Percentiles rank a stretch among this genome's conserved stretches.
Conservation (phyloP, 2,888 invertebrate genomes). For the Drosophila seclusa region DNA sequence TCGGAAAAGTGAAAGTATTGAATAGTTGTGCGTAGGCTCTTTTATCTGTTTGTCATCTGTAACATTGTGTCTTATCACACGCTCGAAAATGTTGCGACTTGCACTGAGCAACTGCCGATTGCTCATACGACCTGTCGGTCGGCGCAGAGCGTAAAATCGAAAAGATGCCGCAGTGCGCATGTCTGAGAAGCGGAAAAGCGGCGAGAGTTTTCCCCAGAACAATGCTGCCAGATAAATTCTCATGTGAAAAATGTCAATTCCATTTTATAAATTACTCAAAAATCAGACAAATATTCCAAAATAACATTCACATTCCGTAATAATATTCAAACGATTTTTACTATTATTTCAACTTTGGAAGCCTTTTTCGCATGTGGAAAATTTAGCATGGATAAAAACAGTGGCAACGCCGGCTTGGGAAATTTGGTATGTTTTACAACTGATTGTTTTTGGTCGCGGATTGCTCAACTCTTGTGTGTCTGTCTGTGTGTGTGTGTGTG, state of each 20-base stretch:
- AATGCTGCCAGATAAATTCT: slow-evolving; percentile 65
- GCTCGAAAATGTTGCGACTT: slow-evolving; percentile 74
- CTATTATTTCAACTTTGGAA: not conserved
- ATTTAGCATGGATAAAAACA: slow-evolving; percentile 33
- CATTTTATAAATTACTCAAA: not conserved
- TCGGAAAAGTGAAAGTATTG: slow-evolving; percentile 60
- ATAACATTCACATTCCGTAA: not conserved
- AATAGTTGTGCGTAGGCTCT: slow-evolving; percentile 49
- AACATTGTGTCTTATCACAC: slow-evolving; percentile 67
- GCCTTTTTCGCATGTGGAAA: not conserved
- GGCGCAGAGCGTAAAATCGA: slow-evolving; percentile 29
- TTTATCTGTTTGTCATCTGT: slow-evolving; percentile 30
- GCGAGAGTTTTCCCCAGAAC: slow-evolving; percentile 57
- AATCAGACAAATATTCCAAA: not conserved
- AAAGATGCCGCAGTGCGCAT: slow-evolving; percentile 32
- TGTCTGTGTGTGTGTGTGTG: slow-evolving; percentile 27
- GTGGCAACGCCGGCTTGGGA: slow-evolving; percentile 72
- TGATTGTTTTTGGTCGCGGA: slow-evolving; percentile 45
- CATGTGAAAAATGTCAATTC: slow-evolving; percentile 19
- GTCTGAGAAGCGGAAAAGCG: not conserved
- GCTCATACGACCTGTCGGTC: slow-evolving; percentile 75
- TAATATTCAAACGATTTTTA: not conserved
- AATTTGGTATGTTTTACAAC: slow-evolving; percentile 73
- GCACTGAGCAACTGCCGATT: slow-evolving; percentile 27
- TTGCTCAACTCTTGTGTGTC: slow-evolving; percentile 51